Evolutionary conservation across 92 coral and sea anemone species (phyloP).

Genomic region (Galaxea fascicularis): DNA sequence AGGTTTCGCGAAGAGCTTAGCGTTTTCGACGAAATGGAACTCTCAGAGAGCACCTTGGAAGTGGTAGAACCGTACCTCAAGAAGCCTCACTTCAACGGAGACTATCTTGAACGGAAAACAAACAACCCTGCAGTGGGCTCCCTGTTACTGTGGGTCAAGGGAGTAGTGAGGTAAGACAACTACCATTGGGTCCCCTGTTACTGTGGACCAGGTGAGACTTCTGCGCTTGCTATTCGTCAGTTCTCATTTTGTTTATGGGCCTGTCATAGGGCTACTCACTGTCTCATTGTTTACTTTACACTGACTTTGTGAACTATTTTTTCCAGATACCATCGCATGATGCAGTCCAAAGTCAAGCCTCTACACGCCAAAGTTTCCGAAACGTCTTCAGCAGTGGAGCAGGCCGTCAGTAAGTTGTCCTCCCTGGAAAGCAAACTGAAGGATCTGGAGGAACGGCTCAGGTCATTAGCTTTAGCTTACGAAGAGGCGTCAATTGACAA

Average conservation of each 20-base stretch:
- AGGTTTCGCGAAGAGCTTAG: slow-evolving; percentile 95
- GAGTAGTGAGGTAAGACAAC: slow-evolving; percentile 1
- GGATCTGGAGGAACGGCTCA: slow-evolving; percentile 91
- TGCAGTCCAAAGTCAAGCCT: slow-evolving; percentile 96
- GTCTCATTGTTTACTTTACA: background rate
- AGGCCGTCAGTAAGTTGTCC: slow-evolving; percentile 85
- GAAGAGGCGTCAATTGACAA: slow-evolving; percentile 98
- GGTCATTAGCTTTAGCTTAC: slow-evolving; percentile 84
- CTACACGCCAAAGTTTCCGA: slow-evolving; percentile 93
- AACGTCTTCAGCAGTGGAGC: slow-evolving; percentile 89
- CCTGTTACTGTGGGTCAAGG: slow-evolving; percentile 91
- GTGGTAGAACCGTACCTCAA: slow-evolving; percentile 93
- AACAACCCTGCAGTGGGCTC: slow-evolving; percentile 94
- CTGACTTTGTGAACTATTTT: background rate
- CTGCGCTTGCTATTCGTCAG: background rate
- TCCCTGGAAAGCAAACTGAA: slow-evolving; percentile 82
- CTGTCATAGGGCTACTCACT: too few relatives aligned
- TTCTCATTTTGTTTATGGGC: too few relatives aligned
- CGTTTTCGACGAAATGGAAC: slow-evolving; percentile 86
- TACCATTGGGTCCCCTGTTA: background rate
- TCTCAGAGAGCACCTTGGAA: slow-evolving; percentile 90
- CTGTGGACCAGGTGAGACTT: background rate
- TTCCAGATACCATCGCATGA: slow-evolving; percentile 94
- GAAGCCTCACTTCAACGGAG: slow-evolving; percentile 91
- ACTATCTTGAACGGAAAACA: slow-evolving; percentile 82